Base-by-base conservation (phyloP, 2,797 vertebrate genomes). In the Thalassophryne amazonica region DNA sequence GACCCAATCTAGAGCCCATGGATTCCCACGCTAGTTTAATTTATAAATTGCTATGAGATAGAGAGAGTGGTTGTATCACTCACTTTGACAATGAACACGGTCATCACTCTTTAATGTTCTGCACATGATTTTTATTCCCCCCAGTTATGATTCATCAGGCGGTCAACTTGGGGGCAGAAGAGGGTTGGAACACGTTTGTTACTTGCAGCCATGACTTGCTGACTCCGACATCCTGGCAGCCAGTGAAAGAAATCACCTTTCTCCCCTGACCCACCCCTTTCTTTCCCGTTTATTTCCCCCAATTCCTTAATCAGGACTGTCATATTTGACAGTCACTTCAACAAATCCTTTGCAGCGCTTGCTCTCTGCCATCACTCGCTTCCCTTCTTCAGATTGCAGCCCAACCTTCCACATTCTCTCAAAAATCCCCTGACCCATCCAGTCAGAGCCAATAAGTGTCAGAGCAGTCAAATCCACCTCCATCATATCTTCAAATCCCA, bases 401-500 rank as follows among this genome's bases (percentile, higher is more conserved):
- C 21, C 10, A 8, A 9, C 24, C 43, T 24, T 19, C 17, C 11
- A 10, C 20, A 21, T 22, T 27, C 16, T 19, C 12, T 24, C 22
- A 34, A 52, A 59, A 47, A 16, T 31, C 36, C 27, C 7, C 6
- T 41, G 20, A 57, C 45, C 51, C 41, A 57, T n/a, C 28, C 50
- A 60, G 64, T 78, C 73, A 74, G 49, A 63, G 38, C 62, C 48
- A 82, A 80, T 75, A 69, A 80, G 74, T 32, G 60, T 71, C 71
- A 58, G 30, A 19, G 38, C 33, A 63, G 69, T 81, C 70, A 76
- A 38, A 62, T 58, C 57, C 55, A 76, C 61, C 67, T 50, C 35
- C 36, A 48, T 59, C 36, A 43, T 60, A 79, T 82, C 54, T 86
- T 86, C 78, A 76, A 84, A 87, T 84, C 73, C 73, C 50, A 60